phyloP scores from a whole-genome alignment of 2,113 vertebrate species.

The Cyanoderma ruficeps region DNA sequence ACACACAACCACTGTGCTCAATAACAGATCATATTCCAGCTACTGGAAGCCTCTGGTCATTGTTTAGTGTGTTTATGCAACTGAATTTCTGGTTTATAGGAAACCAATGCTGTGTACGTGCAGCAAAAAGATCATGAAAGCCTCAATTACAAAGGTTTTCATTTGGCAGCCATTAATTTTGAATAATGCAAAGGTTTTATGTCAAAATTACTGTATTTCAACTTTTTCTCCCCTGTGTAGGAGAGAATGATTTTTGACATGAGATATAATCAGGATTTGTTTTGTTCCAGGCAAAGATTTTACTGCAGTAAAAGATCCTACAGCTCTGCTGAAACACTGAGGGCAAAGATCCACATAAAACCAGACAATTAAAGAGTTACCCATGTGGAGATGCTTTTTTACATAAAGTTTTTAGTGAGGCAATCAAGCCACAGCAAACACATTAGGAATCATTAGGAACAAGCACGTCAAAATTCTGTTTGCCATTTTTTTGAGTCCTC shows the following conservation, averaged over 20 bases:
- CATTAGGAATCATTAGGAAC: background rate
- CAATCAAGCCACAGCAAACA: background rate
- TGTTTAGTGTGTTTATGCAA: background rate
- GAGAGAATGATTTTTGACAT: background rate
- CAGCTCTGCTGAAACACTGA: background rate
- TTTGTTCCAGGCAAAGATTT: background rate
- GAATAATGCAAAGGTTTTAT: rapidly evolving
- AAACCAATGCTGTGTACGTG: background rate
- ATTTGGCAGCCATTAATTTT: background rate
- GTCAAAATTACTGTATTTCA: background rate
- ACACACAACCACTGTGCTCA: background rate
- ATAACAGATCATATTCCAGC: background rate
- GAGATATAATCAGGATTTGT: background rate
- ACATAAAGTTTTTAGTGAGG: background rate
- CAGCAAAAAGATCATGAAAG: background rate
- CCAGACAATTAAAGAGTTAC: background rate
- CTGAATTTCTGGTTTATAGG: background rate
- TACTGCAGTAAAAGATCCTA: background rate
- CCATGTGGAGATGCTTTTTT: background rate
- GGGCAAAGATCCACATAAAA: background rate
- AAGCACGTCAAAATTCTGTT: background rate
- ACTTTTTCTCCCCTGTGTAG: background rate
- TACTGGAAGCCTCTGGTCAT: background rate
- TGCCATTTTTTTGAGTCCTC: background rate
- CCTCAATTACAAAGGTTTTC: background rate